A percentile compares a stretch with the other conserved stretches of the same genome.
phyloP scores from a whole-genome alignment of 2,797 vertebrate species.

The Psittacula echo region DNA sequence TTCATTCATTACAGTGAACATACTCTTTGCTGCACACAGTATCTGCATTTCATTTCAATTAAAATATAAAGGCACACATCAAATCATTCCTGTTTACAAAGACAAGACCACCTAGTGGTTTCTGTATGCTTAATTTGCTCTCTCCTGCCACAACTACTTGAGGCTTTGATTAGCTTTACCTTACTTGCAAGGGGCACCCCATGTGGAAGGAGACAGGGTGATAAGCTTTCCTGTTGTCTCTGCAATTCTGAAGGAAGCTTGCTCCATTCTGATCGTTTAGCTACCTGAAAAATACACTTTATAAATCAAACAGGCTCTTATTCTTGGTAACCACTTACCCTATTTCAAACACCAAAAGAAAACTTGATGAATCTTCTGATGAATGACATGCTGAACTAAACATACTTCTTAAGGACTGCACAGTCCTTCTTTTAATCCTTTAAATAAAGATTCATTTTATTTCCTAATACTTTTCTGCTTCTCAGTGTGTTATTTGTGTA shows the following conservation, averaged over 20 bases:
- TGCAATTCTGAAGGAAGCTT: neutral
- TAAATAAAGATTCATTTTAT: neutral
- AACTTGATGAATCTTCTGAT: neutral
- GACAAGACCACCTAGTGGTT: slow-evolving; percentile 37
- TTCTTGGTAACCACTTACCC: neutral
- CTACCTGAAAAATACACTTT: neutral
- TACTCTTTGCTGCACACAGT: neutral
- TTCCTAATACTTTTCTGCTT: neutral
- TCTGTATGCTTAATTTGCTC: slow-evolving; percentile 36
- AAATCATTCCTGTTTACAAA: slow-evolving; percentile 43
- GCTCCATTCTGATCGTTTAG: neutral
- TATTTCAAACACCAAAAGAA: neutral
- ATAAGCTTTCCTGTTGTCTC: slow-evolving; percentile 43
- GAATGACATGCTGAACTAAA: neutral
- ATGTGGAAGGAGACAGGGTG: neutral
- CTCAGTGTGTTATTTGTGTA: neutral
- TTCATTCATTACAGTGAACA: neutral
- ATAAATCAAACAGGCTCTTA: slow-evolving; percentile 29
- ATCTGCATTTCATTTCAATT: slow-evolving; percentile 35
- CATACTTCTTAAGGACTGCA: neutral
- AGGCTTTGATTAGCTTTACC: slow-evolving; percentile 58
- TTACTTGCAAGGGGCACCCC: slow-evolving; percentile 49
- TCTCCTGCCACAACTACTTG: slow-evolving; percentile 17
- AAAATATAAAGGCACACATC: slow-evolving; percentile 39
- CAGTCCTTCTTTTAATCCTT: neutral